phyloP scores from a whole-genome alignment of 2,797 vertebrate species.

The Steatocranus sp. region DNA sequence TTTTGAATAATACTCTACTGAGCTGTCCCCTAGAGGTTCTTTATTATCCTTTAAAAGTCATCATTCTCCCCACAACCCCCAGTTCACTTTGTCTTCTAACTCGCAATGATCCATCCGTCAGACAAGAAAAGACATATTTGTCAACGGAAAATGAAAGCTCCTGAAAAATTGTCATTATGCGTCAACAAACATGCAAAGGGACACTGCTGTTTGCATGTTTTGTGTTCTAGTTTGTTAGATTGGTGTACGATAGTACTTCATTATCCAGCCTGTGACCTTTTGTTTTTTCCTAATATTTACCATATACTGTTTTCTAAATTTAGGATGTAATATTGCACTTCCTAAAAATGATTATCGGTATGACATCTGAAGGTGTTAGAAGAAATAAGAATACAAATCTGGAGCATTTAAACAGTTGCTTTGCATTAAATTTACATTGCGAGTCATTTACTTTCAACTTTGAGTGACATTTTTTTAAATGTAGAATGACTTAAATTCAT shows the following conservation, averaged over 20 bases:
- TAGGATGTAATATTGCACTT: background rate
- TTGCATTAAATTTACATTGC: background rate
- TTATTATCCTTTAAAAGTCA: conserved; percentile 75
- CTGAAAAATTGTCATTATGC: conserved; percentile 24
- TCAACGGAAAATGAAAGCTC: conserved; percentile 56
- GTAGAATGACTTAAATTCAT: background rate
- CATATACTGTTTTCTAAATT: background rate
- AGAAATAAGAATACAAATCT: background rate
- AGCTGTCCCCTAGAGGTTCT: conserved; percentile 66
- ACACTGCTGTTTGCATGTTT: background rate
- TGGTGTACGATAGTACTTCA: background rate
- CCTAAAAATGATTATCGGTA: background rate
- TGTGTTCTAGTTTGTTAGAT: background rate
- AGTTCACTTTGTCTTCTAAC: conserved; percentile 48
- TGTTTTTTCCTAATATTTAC: background rate
- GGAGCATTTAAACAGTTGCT: background rate
- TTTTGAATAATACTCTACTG: conserved; percentile 68
- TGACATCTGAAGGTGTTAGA: background rate
- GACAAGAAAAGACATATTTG: conserved; percentile 63
- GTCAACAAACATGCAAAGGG: conserved; percentile 5
- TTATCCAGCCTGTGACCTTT: background rate
- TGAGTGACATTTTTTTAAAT: background rate
- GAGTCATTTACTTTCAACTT: background rate
- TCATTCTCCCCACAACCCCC: conserved; percentile 62
- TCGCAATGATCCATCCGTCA: conserved; percentile 50